Conservation (phyloP, 2,888 invertebrate species). For the Euplexia lucipara region DNA sequence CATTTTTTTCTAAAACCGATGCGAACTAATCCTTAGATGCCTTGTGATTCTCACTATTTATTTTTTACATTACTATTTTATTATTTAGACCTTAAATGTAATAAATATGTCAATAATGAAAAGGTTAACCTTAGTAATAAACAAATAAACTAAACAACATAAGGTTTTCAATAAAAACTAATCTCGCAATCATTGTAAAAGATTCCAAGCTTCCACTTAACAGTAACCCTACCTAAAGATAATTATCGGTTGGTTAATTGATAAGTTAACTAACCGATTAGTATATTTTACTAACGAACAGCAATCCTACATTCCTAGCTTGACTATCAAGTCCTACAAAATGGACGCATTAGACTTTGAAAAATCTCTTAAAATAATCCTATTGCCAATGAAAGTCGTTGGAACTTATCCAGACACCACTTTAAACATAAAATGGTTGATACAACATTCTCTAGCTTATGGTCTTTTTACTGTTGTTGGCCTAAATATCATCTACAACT, state of each 20-base stretch:
- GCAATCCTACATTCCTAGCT: too few species aligned
- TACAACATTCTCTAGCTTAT: neutral
- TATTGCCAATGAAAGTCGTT: constrained; percentile 22
- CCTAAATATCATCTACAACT: constrained; percentile 7
- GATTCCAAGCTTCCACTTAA: neutral
- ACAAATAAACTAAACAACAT: too few species aligned
- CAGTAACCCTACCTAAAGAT: neutral
- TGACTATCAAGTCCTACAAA: neutral
- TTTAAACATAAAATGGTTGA: constrained; percentile 11
- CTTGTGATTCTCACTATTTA: too few species aligned
- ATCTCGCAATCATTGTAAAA: too few species aligned
- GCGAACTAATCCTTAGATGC: too few species aligned
- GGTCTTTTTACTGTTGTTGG: neutral
- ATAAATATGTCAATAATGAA: too few species aligned
- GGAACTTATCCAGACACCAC: constrained; percentile 13
- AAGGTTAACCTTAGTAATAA: too few species aligned
- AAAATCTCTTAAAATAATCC: constrained; percentile 22
- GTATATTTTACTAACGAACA: neutral
- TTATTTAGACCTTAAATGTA: too few species aligned
- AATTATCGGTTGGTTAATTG: too few species aligned
- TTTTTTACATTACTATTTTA: too few species aligned
- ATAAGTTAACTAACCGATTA: neutral
- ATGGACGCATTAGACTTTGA: constrained; percentile 37
- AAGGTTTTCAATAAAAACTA: too few species aligned
- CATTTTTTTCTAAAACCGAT: too few species aligned